Conservation (phyloP, 1,140 invertebrate genomes). For the Monochamus saltuarius region DNA sequence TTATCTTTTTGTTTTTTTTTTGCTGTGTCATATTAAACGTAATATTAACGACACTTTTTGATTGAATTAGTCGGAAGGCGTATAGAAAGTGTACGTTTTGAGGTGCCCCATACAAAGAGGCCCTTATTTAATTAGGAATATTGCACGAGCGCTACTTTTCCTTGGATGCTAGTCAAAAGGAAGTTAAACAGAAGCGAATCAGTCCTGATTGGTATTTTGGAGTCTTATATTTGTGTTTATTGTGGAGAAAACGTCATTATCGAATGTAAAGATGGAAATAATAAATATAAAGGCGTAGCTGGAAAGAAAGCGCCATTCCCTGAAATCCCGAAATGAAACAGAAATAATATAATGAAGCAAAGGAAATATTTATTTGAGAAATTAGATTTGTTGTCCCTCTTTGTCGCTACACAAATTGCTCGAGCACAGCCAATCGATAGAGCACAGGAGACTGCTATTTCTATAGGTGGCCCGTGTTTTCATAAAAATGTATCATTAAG, state of each 20-base stretch:
- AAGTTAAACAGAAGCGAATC: conserved; percentile 20
- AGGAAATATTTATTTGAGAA: conserved; percentile 51
- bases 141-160: not conserved
- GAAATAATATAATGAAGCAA: conserved; percentile 51
- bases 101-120: too few species aligned
- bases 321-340: conserved; percentile 45
- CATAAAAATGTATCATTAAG: conserved; percentile 15
- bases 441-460: conserved; percentile 21
- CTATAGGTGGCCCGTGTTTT: conserved; percentile 18
- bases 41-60: too few species aligned
- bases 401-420: conserved; percentile 41
- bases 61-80: too few species aligned
- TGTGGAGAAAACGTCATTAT: conserved; percentile 35
- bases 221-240: conserved; percentile 25
- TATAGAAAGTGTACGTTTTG: too few species aligned
- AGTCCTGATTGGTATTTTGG: conserved; percentile 20
- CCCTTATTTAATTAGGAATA: conserved; percentile 14
- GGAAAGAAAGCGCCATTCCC: conserved; percentile 39
- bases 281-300: conserved; percentile 42
- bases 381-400: conserved; percentile 49
- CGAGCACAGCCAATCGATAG: conserved; percentile 29
- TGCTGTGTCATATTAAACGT: too few species aligned
- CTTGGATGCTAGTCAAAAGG: conserved; percentile 11
- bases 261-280: conserved; percentile 43
- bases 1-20: too few species aligned